These are phyloP conservation scores for Ptychodera flava DNA, from an alignment of 35 echinoderm and acorn worm species.

Conservation along the genomic window DNA sequence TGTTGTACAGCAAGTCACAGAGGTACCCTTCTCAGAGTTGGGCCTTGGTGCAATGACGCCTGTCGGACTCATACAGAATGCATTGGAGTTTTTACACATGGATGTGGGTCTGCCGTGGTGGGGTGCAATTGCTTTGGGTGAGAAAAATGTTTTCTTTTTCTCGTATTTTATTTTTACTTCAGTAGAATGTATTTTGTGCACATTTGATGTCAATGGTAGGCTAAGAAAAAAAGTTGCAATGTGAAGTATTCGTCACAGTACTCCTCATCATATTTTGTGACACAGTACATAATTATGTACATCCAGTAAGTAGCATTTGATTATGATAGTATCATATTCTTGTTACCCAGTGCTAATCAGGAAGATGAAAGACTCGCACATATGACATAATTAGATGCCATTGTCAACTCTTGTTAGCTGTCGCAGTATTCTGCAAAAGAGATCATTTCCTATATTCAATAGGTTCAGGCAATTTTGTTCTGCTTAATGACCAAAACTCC, in stretches of 20 bases:
- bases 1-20: slow-evolving; percentile 75
- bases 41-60: slow-evolving; percentile 73
- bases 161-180: too few relatives aligned
- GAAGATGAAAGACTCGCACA: too few relatives aligned
- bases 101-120: slow-evolving; percentile 90
- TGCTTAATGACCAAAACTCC: too few relatives aligned
- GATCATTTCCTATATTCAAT: background rate
- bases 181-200: too few relatives aligned
- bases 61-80: slow-evolving; percentile 62
- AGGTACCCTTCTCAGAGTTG: slow-evolving; percentile 80
- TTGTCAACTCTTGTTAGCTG: background rate
- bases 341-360: too few relatives aligned
- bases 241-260: background rate
- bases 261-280: too few relatives aligned
- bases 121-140: slow-evolving; percentile 75
- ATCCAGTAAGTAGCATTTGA: too few relatives aligned
- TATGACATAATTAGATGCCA: background rate
- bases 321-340: too few relatives aligned
- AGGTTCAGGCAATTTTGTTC: background rate
- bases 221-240: background rate
- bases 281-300: too few relatives aligned
- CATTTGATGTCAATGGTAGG: background rate
- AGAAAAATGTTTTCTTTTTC: too few relatives aligned
- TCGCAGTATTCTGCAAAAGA: background rate
- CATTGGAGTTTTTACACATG: slow-evolving; percentile 75